phyloP scores from a whole-genome alignment of 1,140 invertebrate species.

The Diuraphis noxia region DNA sequence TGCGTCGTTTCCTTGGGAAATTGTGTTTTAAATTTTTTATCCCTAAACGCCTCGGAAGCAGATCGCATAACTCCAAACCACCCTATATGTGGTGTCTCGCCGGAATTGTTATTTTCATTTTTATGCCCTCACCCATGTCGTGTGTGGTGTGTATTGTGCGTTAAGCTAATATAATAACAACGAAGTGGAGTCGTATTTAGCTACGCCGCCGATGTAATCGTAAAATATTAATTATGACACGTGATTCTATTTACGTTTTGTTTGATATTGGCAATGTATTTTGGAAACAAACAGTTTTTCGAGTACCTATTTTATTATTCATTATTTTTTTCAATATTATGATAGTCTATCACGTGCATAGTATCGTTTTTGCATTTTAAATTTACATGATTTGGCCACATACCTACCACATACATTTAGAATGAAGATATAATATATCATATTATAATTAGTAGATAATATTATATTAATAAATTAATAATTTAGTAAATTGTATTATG shows the following conservation, averaged over 20 bases:
- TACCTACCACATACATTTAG: neutral
- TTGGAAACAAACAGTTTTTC: neutral
- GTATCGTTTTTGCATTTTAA: neutral
- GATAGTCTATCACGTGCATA: neutral
- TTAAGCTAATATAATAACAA: neutral
- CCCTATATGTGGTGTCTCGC: neutral
- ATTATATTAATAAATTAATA: too few relatives aligned
- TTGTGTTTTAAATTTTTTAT: slow-evolving; percentile 41
- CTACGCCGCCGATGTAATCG: neutral
- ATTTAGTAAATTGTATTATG: neutral
- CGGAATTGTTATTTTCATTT: neutral
- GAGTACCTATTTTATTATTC: neutral
- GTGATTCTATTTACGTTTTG: neutral
- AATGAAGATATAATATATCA: too few relatives aligned
- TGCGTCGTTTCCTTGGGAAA: neutral
- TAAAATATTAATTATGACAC: neutral
- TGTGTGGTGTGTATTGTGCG: neutral
- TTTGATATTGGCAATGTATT: neutral
- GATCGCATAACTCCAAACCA: neutral
- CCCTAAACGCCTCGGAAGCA: too few relatives aligned
- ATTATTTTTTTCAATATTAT: neutral
- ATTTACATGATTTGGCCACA: neutral
- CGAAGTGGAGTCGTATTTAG: neutral
- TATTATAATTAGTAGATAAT: too few relatives aligned
- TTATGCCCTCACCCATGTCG: neutral